Conservation (phyloP, 2,113 vertebrate genomes). For the Corythaixoides concolor region DNA sequence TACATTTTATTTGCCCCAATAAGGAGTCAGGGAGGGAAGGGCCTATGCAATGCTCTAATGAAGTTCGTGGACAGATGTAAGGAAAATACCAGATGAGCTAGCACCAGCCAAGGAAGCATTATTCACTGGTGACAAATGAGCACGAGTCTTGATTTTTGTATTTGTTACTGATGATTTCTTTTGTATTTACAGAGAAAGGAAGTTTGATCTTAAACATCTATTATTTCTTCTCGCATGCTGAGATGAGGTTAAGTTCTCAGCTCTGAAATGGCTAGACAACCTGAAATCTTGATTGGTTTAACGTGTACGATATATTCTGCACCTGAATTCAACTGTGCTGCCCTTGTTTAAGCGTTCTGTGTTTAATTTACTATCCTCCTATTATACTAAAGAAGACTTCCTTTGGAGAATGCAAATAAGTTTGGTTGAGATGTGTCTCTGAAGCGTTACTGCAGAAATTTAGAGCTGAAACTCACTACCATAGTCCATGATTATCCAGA, state of each 20-base stretch:
- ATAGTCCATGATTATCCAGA: neutral
- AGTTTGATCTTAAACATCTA: neutral
- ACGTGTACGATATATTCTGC: neutral
- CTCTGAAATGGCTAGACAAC: neutral
- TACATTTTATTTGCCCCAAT: neutral
- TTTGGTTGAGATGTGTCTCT: neutral
- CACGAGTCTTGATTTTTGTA: neutral
- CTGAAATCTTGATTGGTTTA: neutral
- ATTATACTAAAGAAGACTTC: neutral
- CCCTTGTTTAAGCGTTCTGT: neutral
- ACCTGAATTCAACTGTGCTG: neutral
- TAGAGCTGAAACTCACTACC: neutral
- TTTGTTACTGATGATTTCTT: neutral
- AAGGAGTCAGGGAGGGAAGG: neutral
- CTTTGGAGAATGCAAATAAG: neutral
- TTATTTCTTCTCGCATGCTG: neutral
- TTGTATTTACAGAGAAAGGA: neutral
- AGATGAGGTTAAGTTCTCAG: neutral
- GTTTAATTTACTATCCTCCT: neutral
- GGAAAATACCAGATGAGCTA: neutral
- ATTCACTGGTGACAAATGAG: neutral
- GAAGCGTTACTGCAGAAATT: neutral
- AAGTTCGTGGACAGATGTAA: neutral
- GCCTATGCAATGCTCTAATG: neutral
- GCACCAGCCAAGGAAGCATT: neutral